Evolutionary conservation across 2,797 vertebrate genomes (phyloP).

Genomic region (Pangasius krempfi): DNA sequence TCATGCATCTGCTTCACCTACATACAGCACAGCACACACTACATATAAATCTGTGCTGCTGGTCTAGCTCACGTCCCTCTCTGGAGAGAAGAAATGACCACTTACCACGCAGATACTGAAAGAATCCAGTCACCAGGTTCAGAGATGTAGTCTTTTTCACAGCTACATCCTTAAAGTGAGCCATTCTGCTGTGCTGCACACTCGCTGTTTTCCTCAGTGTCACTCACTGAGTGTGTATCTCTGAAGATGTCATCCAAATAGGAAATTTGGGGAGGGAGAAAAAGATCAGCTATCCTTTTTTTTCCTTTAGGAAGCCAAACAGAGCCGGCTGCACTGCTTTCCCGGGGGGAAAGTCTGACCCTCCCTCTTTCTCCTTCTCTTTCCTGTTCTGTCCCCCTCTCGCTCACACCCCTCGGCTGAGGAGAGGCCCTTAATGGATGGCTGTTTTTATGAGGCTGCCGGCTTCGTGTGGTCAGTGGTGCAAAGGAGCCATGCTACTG

Average conservation of each 20-base stretch:
- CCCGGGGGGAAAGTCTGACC: slow-evolving; percentile 63
- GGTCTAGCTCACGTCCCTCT: slow-evolving; percentile 26
- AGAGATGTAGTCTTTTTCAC: slow-evolving; percentile 77
- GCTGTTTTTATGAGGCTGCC: slow-evolving; percentile 66
- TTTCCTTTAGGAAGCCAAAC: slow-evolving; percentile 72
- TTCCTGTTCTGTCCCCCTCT: slow-evolving; percentile 58
- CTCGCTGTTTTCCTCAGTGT: slow-evolving; percentile 57
- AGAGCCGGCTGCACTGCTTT: slow-evolving; percentile 69
- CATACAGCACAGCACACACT: slow-evolving; percentile 55
- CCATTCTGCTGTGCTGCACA: slow-evolving; percentile 74
- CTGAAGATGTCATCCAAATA: slow-evolving; percentile 66
- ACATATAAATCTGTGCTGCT: slow-evolving; percentile 51
- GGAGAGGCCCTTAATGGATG: slow-evolving; percentile 60
- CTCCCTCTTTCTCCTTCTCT: slow-evolving; percentile 67
- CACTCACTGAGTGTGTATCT: slow-evolving; percentile 49
- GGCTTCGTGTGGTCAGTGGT: slow-evolving; percentile 67
- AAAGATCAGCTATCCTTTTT: slow-evolving; percentile 59
- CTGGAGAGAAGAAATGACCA: slow-evolving; percentile 63
- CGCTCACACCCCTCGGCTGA: slow-evolving; percentile 49
- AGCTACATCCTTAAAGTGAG: slow-evolving; percentile 77
- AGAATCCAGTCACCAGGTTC: slow-evolving; percentile 83
- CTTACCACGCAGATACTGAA: slow-evolving; percentile 86
- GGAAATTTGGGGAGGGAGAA: slow-evolving; percentile 58
- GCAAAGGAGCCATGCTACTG: slow-evolving; percentile 71
- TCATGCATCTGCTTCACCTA: slow-evolving; percentile 65